Conservation (phyloP, 2,888 invertebrate species). For the Arctia plantaginis region DNA sequence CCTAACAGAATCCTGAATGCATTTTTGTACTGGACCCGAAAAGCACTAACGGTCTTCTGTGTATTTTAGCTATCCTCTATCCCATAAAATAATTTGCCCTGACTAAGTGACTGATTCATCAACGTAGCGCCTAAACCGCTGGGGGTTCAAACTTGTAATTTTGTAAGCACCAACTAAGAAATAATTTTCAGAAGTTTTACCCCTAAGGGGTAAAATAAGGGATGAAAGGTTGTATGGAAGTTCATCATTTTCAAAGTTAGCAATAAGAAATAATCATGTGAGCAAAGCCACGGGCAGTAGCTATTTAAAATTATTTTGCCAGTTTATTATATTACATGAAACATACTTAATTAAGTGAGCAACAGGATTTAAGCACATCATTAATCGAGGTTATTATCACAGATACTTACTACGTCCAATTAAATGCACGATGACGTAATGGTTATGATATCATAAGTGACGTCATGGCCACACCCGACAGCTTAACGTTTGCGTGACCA, state of each 20-base stretch:
- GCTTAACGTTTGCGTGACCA: slow-evolving; percentile 37
- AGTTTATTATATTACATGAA: not conserved
- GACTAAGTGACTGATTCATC: too few species aligned
- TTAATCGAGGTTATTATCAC: slow-evolving; percentile 6
- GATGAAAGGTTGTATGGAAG: not conserved
- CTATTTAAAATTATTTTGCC: not conserved
- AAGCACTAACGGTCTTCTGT: too few species aligned
- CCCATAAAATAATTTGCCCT: too few species aligned
- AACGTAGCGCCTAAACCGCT: too few species aligned
- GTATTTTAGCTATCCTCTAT: too few species aligned
- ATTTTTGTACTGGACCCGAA: too few species aligned
- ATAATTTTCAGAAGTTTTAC: too few species aligned
- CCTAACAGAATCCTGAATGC: too few species aligned
- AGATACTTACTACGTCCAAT: slow-evolving; percentile 4
- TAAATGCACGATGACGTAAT: slow-evolving; percentile 36
- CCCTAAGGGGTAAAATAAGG: too few species aligned
- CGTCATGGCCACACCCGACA: slow-evolving; percentile 27
- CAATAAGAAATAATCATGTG: not conserved
- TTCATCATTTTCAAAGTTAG: too few species aligned
- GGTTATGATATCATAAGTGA: slow-evolving; percentile 33
- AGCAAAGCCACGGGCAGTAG: not conserved
- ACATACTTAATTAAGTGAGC: not conserved
- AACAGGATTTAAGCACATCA: not conserved
- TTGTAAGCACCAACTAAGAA: not conserved
- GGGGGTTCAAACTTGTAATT: not conserved